Evolutionary conservation across 2,888 invertebrate species (phyloP), one percentile per base, ranked within the genome.

Genomic region (Chelonus formosanus): DNA sequence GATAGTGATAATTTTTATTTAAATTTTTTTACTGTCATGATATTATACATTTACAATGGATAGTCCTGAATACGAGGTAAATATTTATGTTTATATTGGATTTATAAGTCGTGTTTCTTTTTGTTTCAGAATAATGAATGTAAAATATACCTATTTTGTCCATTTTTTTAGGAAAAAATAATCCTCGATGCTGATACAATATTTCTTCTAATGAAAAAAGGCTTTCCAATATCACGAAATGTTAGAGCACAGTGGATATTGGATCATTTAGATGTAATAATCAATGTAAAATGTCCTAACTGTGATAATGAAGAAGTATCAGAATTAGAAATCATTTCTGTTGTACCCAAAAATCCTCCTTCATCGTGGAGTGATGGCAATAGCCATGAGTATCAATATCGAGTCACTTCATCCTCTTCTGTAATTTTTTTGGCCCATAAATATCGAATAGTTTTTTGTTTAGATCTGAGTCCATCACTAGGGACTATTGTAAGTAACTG

Each of bases 381-480:
- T 43, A 85, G 84, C 71, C 80, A 85, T 73, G 73, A 78, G 48
- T 86, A 80, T 76, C 85, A 85, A 67, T 89, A 87, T 80, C 82
- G 85, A 72, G 85, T 91, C 65, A 86, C 87, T 31, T 85, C 87
- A 47, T 80, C 86, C 36, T 89, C 90, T 52, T 85, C 87, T 69
- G 85, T 92, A 44, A 88, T 89, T 74, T 92, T 92, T 82, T 83
- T 93, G 48, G 89, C 92, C 31, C 88, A 89, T 72, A 87, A 87
- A 68, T 93, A 93, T 80, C 86, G 90, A 70, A 87, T 92, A 72
- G 92, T 91, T 55, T 92, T 91, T 79, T 90, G 92, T 73, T 85
- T 94, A 67, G 93, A 94, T 83, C 87, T 93, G 80, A 92, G 92
- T 79, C 92, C 93, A 6, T 93, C 93, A 2, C 87, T 90, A 66